A percentile compares a stretch with the other conserved stretches of the same genome.
Conservation (phyloP, 2,797 vertebrate species). For the Myotis planiceps region DNA sequence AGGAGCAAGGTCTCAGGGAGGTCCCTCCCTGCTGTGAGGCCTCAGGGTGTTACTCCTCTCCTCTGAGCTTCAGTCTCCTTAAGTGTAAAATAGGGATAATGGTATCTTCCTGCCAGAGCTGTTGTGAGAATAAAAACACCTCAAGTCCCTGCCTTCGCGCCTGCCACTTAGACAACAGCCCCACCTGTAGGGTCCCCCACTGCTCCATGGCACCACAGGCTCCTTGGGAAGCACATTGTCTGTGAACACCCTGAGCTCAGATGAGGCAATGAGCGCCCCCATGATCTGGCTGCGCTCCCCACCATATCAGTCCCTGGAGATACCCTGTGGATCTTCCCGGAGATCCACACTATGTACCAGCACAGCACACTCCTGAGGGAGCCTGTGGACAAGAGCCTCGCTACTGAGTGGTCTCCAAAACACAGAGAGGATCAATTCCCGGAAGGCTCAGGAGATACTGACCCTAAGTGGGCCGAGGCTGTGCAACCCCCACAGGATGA, state of each 20-base stretch:
- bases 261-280: not conserved
- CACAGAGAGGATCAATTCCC: not conserved
- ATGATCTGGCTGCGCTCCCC: not conserved
- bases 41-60: not conserved
- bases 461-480: not conserved
- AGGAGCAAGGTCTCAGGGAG: not conserved
- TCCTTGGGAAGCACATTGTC: not conserved
- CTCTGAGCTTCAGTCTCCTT: not conserved
- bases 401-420: not conserved
- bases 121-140: not conserved
- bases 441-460: not conserved
- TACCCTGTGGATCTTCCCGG: not conserved
- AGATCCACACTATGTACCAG: accelerated
- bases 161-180: not conserved
- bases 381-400: not conserved
- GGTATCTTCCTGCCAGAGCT: not conserved
- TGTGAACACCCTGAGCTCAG: not conserved
- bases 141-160: not conserved
- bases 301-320: not conserved
- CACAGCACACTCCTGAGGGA: too few relatives aligned
- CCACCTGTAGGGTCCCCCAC: not conserved
- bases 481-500: not conserved
- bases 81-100: not conserved
- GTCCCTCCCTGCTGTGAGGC: not conserved
- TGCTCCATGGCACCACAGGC: not conserved